Evolutionary conservation across 30 jellyfish, hydroid and myxozoan species (phyloP), one percentile per base, ranked within the genome.

Genomic region (Aurelia coerulea): DNA sequence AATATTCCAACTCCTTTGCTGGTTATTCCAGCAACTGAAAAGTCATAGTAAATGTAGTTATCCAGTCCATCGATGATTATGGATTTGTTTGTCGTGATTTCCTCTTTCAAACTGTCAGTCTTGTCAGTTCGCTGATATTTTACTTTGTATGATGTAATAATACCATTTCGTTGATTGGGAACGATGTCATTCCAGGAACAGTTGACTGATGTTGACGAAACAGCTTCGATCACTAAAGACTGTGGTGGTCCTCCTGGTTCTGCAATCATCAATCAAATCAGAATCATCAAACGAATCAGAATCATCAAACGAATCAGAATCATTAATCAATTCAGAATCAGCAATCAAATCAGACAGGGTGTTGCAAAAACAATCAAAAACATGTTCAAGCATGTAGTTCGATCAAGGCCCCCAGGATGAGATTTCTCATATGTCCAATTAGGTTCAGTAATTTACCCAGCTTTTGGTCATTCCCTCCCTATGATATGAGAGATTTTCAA

Each of bases 201-300:
- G 5, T 56, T 68, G 19, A 81, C 18, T 68, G 79, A 19, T 32
- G 56, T 32, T 29, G 84, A n/a, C 12, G 91, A 67, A 4, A 65
- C n/a, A n/a, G 84, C 17, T 13, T 19, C 34, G 10, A 79, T 65
- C 2, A 72, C 39, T 15, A 81, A 18, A 19, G 63, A 50, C 15
- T 39, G 35, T 4, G 91, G 91, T 34, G 91, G 91, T 17, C 84
- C 76, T 19, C 80, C 69, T 14, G 90, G 90, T 17, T 46, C 85
- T 75, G 62, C 0, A 67, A 60, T n/a, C 11, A 5, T 3, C 0
- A 46, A 2, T 46, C 15, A 46, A 46, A 46, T 46, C 14, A 46
- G 8, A 5, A 1, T 10, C n/a, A n/a, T n/a, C n/a, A n/a, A n/a
- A n/a, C n/a, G n/a, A n/a, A n/a, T n/a, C n/a, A n/a, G 53, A 5